Evolutionary conservation across 2,888 invertebrate genomes (phyloP).

Genomic region (Arge pagana): DNA sequence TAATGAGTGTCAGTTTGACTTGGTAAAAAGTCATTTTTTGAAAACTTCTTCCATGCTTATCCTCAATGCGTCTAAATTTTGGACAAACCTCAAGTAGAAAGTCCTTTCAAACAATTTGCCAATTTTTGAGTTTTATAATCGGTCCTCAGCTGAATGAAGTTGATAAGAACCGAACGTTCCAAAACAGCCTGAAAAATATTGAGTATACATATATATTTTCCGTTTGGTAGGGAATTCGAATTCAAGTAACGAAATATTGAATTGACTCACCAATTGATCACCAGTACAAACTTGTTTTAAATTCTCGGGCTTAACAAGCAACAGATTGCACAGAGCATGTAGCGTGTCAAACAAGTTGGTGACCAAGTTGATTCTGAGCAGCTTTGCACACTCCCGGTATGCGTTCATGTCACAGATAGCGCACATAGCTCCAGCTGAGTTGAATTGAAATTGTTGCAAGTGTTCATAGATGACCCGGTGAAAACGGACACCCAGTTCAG

Average conservation of each 20-base stretch:
- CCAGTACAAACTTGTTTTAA: conserved; percentile 93
- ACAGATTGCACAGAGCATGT: conserved; percentile 92
- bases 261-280: conserved; percentile 82
- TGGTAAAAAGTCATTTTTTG: too few relatives aligned
- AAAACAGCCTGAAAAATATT: conserved; percentile 76
- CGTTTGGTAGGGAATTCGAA: conserved; percentile 17
- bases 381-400: conserved; percentile 88
- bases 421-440: conserved; percentile 95
- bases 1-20: too few relatives aligned
- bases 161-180: conserved; percentile 86
- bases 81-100: too few relatives aligned
- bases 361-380: conserved; percentile 76
- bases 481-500: conserved; percentile 89
- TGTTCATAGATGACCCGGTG: conserved; percentile 95
- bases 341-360: conserved; percentile 92
- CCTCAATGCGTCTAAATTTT: too few relatives aligned
- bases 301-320: conserved; percentile 95
- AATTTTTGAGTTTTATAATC: conserved; percentile 92
- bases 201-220: conserved; percentile 27
- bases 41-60: too few relatives aligned
- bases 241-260: conserved; percentile 25
- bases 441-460: conserved; percentile 91
- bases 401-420: conserved; percentile 98
- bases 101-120: conserved; percentile 61
- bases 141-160: conserved; percentile 91